Percentiles rank a stretch among this genome's conserved stretches.
phyloP scores from a whole-genome alignment of 2,888 invertebrate genomes.

The Tupiocoris notatus region DNA sequence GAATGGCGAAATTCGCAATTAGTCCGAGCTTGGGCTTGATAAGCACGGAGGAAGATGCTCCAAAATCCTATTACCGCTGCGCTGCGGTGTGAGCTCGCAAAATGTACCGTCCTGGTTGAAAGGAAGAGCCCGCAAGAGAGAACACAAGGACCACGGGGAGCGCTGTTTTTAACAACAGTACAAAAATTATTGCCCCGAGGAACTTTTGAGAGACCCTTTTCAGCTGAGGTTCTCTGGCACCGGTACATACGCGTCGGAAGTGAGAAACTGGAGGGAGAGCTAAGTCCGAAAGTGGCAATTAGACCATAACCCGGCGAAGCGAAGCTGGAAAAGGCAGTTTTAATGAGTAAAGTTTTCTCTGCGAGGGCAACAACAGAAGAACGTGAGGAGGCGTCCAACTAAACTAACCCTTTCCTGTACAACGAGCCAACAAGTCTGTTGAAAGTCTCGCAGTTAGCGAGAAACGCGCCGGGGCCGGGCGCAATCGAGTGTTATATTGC shows the following conservation, averaged over 20 bases:
- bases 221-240: neutral
- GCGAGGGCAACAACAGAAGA: neutral
- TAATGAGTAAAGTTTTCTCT: neutral
- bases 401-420: neutral
- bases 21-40: neutral
- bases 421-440: neutral
- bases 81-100: neutral
- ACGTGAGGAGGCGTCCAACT: neutral
- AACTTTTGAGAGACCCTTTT: neutral
- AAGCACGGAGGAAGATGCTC: neutral
- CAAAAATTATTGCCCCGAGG: neutral
- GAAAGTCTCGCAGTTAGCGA: neutral
- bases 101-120: neutral
- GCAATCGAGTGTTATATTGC: neutral
- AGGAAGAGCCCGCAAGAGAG: neutral
- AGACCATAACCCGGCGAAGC: neutral
- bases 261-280: neutral
- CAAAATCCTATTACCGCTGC: neutral
- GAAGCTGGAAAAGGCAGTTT: neutral
- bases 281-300: neutral
- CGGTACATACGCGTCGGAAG: neutral
- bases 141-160: neutral
- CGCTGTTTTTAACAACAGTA: neutral
- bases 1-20: neutral
- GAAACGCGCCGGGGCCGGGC: neutral